Conservation (phyloP, 1,140 invertebrate genomes). For the Reticulitermes speratus region DNA sequence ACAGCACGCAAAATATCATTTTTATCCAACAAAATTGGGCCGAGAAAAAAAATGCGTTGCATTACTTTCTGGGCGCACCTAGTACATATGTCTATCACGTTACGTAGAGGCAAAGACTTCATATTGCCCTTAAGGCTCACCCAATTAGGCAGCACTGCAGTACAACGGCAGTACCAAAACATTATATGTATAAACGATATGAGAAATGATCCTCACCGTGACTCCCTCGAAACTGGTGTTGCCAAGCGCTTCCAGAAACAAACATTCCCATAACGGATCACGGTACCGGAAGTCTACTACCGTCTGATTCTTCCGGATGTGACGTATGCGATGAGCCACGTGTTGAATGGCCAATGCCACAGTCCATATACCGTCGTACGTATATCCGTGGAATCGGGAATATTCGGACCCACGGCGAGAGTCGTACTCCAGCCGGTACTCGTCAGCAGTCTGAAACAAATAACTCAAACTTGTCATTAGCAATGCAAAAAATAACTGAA, state of each 20-base stretch:
- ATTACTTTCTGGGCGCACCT: no score
- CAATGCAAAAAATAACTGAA: neutral
- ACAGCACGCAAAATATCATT: no score
- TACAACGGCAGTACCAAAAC: no score
- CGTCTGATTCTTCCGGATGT: constrained; percentile 64
- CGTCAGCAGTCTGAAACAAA: constrained; percentile 73
- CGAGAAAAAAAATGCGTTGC: no score
- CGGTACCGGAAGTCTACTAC: constrained; percentile 80
- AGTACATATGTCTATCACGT: no score
- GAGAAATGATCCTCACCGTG: constrained; percentile 64
- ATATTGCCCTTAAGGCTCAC: no score
- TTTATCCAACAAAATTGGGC: no score
- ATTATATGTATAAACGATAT: no score
- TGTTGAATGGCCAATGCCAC: constrained; percentile 89
- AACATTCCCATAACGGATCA: constrained; percentile 81
- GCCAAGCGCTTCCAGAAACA: constrained; percentile 83
- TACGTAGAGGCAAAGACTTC: no score
- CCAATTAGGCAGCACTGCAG: no score
- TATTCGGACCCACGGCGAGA: constrained; percentile 75
- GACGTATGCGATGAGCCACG: constrained; percentile 68
- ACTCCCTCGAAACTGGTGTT: constrained; percentile 93
- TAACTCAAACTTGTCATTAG: neutral
- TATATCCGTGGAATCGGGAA: constrained; percentile 94
- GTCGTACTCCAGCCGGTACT: constrained; percentile 85
- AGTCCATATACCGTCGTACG: constrained; percentile 97